Evolutionary conservation across 2,888 invertebrate species (phyloP), one percentile per base, ranked within the genome.

Genomic region (Nomada lathburiana): DNA sequence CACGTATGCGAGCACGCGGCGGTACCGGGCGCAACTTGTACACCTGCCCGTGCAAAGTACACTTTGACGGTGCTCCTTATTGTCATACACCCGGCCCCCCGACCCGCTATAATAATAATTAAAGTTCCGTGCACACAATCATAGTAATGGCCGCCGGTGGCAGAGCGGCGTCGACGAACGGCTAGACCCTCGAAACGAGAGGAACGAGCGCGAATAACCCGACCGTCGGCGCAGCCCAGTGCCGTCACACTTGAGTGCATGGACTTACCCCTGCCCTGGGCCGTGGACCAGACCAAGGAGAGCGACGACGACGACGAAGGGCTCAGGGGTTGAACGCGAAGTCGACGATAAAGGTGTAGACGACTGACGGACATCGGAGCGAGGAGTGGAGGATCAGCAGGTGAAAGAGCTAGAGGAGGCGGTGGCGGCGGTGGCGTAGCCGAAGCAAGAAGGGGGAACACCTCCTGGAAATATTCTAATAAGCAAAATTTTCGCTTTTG

Each of bases 401-500:
- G 52, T 62, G 64, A 65, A 64, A 57, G 79, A 42, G n/a, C 68
- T 63, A 42, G 36, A 64, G 47, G 47, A 55, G 29, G 36, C 57
- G 47, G 63, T 10, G 59, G 44, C 4, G 44, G 52, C 16, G 64
- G 23, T 47, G 63, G 62, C 42, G 52, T 52, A 67, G 69, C 11
- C 36, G 53, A 23, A 60, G 67, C 47, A 80, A 44, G 72, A 29
- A 52, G 57, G 55, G 84, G 80, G 84, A 84, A 81, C 87, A 86
- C 84, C 85, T 84, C 83, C 86, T 90, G 88, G 91, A 91, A 92
- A 92, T 92, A 92, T 92, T 92, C 91, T 92, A 92, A 92, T 92
- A 92, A 92, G 92, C 91, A 92, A 92, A 92, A 92, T 92, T 92
- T 92, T 92, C 91, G 91, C 92, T 92, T 92, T 92, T 91, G 91